Base-by-base conservation (phyloP, 2,797 vertebrate species). In the Microctenopoma lineatum region DNA sequence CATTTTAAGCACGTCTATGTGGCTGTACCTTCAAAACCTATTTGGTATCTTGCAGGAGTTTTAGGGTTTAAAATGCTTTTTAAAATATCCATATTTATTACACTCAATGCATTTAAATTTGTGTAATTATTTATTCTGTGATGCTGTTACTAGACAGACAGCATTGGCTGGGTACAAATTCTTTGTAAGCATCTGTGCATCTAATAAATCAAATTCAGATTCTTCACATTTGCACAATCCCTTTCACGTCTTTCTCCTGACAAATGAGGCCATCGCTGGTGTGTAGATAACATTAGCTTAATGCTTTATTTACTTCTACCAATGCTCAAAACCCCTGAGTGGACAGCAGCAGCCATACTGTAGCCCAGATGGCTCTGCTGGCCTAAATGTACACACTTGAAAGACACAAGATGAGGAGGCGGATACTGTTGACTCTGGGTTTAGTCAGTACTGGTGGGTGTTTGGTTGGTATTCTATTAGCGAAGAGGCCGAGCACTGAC, bases 391-490 rank as follows among this genome's bases (percentile, higher is more conserved):
- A 59, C 50, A 69, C 52, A 70, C 58, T 75, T 9, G 4, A 74
- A 77, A 69, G 26, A 60, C 57, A 59, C 51, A 60, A 64, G 66
- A 73, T 58, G 76, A 73, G 57, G 74, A 81, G 79, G 73, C 54
- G 56, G 74, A 67, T 2, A 3, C 66, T 78, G 57, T 75, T 80
- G 81, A 55, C 67, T 58, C 36, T 0, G 27, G 55, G 70, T 64
- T 79, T 70, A 66, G 21, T 74, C 38, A 5, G 58, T 38, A 6
- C 42, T 45, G 25, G 53, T 75, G 64, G 52, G 69, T 69, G 75
- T 84, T 59, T 84, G 74, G 70, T 80, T 84, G 60, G 61, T 75
- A 45, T 85, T 81, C 72, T 59, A 50, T 54, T 26, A 69, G 64
- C 48, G 64, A 44, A 74, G 63, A 53, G 47, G 51, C 51, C 50